Conservation (phyloP, 2,113 vertebrate genomes). For the Cottus gobio region DNA sequence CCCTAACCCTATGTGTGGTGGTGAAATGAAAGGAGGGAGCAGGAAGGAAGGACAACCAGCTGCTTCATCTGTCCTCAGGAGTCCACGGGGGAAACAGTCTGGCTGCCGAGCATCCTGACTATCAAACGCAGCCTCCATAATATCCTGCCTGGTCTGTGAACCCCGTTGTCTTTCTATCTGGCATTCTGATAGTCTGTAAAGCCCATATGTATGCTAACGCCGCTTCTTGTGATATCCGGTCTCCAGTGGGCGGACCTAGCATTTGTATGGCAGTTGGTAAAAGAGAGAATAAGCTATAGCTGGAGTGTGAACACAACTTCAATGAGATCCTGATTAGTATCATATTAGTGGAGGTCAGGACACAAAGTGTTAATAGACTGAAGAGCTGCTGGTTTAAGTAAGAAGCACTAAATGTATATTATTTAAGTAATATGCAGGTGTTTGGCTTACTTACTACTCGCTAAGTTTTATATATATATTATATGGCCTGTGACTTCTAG, state of each 20-base stretch:
- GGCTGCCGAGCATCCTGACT: slow-evolving; percentile 77
- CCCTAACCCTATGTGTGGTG: slow-evolving; percentile 59
- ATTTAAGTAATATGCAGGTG: background rate
- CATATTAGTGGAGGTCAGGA: background rate
- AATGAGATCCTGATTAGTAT: background rate
- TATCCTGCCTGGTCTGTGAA: slow-evolving; percentile 68
- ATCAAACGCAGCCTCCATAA: slow-evolving; percentile 71
- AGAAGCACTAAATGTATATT: background rate
- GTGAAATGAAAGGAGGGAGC: slow-evolving; percentile 76
- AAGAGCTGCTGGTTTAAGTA: background rate
- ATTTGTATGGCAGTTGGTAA: background rate
- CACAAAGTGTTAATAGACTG: background rate
- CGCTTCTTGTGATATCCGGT: slow-evolving; percentile 22
- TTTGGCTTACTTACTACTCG: background rate
- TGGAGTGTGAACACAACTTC: background rate
- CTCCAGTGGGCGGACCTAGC: background rate
- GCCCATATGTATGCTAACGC: slow-evolving; percentile 20
- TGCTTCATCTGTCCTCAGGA: slow-evolving; percentile 78
- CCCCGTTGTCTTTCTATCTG: slow-evolving; percentile 26
- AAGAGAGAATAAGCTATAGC: background rate
- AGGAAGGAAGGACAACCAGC: slow-evolving; percentile 80
- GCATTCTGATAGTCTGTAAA: slow-evolving; percentile 18
- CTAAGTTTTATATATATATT: too few species aligned
- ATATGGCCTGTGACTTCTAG: too few species aligned
- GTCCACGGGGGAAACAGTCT: slow-evolving; percentile 74